Evolutionary conservation across 2,113 vertebrate species (phyloP).

Genomic region (Daboia siamensis): DNA sequence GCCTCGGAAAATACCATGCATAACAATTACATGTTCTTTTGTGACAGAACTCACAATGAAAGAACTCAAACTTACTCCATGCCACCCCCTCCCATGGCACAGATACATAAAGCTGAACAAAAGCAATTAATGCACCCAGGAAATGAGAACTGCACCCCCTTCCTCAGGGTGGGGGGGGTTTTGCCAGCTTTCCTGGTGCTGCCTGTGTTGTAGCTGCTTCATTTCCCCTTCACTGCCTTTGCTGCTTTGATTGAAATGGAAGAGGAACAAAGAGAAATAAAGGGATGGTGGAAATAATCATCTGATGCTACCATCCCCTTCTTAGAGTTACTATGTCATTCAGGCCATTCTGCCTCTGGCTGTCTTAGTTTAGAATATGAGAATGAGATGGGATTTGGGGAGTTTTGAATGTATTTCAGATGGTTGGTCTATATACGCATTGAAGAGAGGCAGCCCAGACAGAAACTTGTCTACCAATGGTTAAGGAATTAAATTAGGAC

Average conservation of each 20-base stretch:
- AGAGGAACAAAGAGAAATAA: conserved; percentile 6
- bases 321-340: neutral
- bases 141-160: conserved; percentile 7
- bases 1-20: conserved; percentile 17
- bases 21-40: conserved; percentile 51
- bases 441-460: neutral
- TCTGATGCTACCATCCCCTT: neutral
- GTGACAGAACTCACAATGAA: conserved; percentile 50
- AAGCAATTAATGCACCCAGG: neutral
- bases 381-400: neutral
- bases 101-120: neutral
- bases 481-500: neutral
- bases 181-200: neutral
- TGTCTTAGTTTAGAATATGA: neutral
- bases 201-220: neutral
- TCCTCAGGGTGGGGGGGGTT: neutral
- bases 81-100: neutral
- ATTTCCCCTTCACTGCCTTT: neutral
- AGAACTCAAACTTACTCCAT: conserved; percentile 29
- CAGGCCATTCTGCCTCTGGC: neutral
- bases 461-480: neutral
- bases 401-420: neutral
- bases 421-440: neutral
- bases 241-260: neutral
- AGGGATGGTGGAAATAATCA: no score